Conservation (phyloP, 2,888 invertebrate genomes). For the Parapristionchus giblindavisi region DNA sequence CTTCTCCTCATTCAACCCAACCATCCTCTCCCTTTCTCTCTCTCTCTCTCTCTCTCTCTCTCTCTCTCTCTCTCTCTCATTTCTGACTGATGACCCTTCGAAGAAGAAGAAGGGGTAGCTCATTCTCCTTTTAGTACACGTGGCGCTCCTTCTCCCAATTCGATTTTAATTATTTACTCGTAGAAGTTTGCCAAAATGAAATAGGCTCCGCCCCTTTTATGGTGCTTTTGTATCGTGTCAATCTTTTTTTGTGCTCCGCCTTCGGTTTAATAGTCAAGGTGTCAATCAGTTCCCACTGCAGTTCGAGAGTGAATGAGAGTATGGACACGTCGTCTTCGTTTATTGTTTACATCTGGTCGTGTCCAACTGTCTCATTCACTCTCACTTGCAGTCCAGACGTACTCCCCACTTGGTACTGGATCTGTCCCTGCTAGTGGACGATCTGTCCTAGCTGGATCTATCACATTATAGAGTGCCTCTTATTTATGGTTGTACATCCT, state of each 20-base stretch:
- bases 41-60: not conserved
- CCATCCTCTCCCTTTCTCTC: not conserved
- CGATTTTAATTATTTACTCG: not conserved
- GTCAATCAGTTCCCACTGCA: too few species aligned
- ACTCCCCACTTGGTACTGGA: too few species aligned
- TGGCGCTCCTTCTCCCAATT: constrained; percentile 6
- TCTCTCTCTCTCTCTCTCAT: not conserved
- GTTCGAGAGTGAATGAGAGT: too few species aligned
- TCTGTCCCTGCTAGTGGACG: not conserved
- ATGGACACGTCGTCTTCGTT: too few species aligned
- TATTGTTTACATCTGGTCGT: too few species aligned
- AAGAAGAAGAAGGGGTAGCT: constrained; percentile 28
- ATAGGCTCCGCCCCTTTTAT: too few species aligned
- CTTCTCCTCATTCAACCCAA: not conserved
- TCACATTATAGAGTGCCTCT: not conserved
- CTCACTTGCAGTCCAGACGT: too few species aligned
- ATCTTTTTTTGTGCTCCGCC: too few species aligned
- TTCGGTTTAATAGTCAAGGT: too few species aligned
- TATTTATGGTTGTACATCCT: not conserved
- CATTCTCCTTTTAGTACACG: constrained; percentile 26
- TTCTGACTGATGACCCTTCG: constrained; percentile 19
- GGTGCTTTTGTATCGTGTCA: too few species aligned
- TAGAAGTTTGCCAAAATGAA: not conserved
- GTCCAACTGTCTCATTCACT: too few species aligned
- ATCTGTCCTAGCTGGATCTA: not conserved